Evolutionary conservation across 2,797 vertebrate species (phyloP).

Genomic region (Leptodactylus fallax): DNA sequence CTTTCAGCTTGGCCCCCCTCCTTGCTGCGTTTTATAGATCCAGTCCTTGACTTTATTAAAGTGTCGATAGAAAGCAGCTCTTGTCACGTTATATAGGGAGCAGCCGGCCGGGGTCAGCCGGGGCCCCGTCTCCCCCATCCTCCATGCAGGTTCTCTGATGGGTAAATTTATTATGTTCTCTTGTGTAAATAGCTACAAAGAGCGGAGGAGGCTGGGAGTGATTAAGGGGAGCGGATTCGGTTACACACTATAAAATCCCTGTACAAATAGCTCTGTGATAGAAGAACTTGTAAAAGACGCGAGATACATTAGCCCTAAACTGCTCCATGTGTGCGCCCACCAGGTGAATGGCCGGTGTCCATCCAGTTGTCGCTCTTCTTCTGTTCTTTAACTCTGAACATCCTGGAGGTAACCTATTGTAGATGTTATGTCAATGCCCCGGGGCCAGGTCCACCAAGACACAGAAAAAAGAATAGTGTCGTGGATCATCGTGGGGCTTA

Average conservation of each 20-base stretch:
- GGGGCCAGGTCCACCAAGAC: no score
- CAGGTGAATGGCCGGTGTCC: slow-evolving; percentile 10
- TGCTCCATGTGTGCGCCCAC: slow-evolving; percentile 36
- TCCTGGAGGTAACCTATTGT: neutral
- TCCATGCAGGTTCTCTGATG: neutral
- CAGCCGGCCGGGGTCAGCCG: slow-evolving; percentile 15
- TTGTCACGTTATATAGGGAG: slow-evolving; percentile 7
- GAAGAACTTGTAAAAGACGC: slow-evolving; percentile 2
- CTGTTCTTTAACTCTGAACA: neutral
- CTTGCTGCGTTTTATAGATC: slow-evolving; percentile 1
- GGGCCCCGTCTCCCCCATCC: slow-evolving; percentile 9
- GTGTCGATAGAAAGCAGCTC: slow-evolving; percentile 4
- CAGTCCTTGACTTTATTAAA: slow-evolving; percentile 3
- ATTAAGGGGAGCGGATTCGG: slow-evolving; percentile 30
- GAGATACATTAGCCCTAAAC: slow-evolving; percentile 34
- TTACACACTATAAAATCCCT: slow-evolving; percentile 50
- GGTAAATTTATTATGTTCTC: slow-evolving; percentile 22
- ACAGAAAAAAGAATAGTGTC: no score
- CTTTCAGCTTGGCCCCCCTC: neutral
- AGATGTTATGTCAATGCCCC: no score
- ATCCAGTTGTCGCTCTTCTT: neutral
- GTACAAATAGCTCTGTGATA: slow-evolving; percentile 48
- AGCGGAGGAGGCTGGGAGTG: slow-evolving; percentile 42
- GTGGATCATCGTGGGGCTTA: no score
- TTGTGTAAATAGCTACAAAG: slow-evolving; percentile 32